phyloP scores from a whole-genome alignment of 2,113 vertebrate genomes.

The Agapornis roseicollis region DNA sequence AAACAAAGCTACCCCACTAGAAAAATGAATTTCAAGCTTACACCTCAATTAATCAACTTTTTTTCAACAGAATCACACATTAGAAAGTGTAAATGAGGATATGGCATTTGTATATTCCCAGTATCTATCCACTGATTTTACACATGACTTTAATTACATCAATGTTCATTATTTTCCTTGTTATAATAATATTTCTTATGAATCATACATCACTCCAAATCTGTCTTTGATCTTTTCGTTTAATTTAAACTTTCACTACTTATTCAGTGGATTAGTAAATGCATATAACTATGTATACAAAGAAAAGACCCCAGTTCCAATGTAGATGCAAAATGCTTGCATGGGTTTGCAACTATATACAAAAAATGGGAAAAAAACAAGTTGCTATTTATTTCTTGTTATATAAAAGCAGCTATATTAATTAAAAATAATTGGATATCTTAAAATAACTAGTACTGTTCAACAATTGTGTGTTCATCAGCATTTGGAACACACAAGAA shows the following conservation, averaged over 20 bases:
- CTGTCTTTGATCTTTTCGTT: neutral
- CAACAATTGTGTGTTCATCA: neutral
- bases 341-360: fast-evolving
- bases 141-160: neutral
- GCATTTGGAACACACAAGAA: neutral
- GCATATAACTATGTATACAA: neutral
- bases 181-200: neutral
- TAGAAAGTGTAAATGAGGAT: neutral
- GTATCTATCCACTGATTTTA: neutral
- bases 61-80: neutral
- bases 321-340: neutral
- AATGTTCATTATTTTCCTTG: neutral
- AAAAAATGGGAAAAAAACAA: neutral
- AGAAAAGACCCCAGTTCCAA: neutral
- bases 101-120: neutral
- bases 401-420: neutral
- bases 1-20: neutral
- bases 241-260: neutral
- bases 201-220: neutral
- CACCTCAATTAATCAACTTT: neutral
- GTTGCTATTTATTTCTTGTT: neutral
- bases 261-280: neutral
- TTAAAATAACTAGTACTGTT: neutral
- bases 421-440: neutral
- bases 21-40: neutral